Evolutionary conservation across 1,140 invertebrate genomes (phyloP).

Genomic region (Brachionus manjavacas): DNA sequence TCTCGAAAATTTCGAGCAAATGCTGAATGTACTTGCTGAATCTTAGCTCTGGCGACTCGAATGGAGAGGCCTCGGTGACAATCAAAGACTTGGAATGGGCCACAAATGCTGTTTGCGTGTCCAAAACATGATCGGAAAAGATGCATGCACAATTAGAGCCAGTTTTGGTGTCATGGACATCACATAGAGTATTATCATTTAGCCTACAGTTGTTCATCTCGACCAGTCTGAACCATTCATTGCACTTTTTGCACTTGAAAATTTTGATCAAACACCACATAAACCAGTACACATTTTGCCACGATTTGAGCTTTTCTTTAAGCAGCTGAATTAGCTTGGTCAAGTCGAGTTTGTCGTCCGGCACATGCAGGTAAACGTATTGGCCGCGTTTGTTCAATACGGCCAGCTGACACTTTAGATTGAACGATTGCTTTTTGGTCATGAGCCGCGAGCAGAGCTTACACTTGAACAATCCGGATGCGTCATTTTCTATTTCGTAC

Average conservation of each 20-base stretch:
- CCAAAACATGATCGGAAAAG: constrained; percentile 34
- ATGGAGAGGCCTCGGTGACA: background rate
- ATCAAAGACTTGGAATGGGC: background rate
- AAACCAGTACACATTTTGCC: constrained; percentile 80
- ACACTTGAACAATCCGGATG: background rate
- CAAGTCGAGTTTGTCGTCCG: constrained; percentile 71
- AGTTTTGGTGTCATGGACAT: background rate
- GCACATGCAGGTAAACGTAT: constrained; percentile 51
- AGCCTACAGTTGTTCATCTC: constrained; percentile 15
- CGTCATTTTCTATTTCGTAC: constrained; percentile 62
- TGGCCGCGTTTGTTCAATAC: constrained; percentile 36
- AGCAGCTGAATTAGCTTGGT: constrained; percentile 70
- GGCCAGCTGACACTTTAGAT: constrained; percentile 27
- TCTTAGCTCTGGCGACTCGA: background rate
- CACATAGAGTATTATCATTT: constrained; percentile 5
- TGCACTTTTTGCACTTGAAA: constrained; percentile 39
- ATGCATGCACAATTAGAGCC: constrained; percentile 4
- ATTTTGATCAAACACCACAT: constrained; percentile 64
- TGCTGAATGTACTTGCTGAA: constrained; percentile 14
- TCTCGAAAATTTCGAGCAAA: constrained; percentile 5
- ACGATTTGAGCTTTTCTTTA: constrained; percentile 69
- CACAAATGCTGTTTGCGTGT: background rate
- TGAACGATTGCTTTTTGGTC: constrained; percentile 25
- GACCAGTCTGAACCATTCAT: constrained; percentile 24
- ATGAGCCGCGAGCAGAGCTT: constrained; percentile 39